Base-by-base conservation (phyloP, 2,113 vertebrate genomes). In the Neolamprologus ventralis region DNA sequence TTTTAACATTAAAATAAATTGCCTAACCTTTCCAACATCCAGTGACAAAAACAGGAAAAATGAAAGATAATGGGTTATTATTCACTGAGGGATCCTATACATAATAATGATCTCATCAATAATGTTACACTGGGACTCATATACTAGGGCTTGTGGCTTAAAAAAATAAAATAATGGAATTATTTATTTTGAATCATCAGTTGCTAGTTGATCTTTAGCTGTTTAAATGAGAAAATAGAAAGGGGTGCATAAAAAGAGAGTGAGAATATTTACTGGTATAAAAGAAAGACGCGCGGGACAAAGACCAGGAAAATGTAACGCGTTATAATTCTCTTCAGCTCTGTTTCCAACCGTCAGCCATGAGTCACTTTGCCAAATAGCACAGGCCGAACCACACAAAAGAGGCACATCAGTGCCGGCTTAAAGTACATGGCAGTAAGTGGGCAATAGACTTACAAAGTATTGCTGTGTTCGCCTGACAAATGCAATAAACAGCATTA, bases 71-170 rank as follows among this genome's bases (percentile, higher is more conserved):
- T 95, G 93, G 94, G 95, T 95, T 96, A 96, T 96, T 96, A 96
- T 95, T 95, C 96, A 96, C 94, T 93, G 88, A 94, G 95, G 94
- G 95, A 95, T 95, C 92, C 95, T 94, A 95, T 96, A 96, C 95
- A 96, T 96, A 96, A 96, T 96, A 96, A 97, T 96, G 96, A 96
- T 94, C 94, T 95, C 96, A 97, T 97, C 95, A 96, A 96, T 96
- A 96, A 96, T 92, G 91, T 89, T 89, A 79, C 89, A 81, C 82
- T 73, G 55, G 84, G 88, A 91, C 92, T 94, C 86, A 73, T 91
- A 93, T 85, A 90, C 93, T 28, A 53, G 88, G 84, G 88, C 91
- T 95, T 93, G 93, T 94, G 89, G 92, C 90, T 94, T 86, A 82
- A 90, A 87, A 90, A 94, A 92, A 91, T 79, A 95, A 65, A 65